phyloP scores from a whole-genome alignment of 2,797 vertebrate species.

The Chelidonichthys spinosus region DNA sequence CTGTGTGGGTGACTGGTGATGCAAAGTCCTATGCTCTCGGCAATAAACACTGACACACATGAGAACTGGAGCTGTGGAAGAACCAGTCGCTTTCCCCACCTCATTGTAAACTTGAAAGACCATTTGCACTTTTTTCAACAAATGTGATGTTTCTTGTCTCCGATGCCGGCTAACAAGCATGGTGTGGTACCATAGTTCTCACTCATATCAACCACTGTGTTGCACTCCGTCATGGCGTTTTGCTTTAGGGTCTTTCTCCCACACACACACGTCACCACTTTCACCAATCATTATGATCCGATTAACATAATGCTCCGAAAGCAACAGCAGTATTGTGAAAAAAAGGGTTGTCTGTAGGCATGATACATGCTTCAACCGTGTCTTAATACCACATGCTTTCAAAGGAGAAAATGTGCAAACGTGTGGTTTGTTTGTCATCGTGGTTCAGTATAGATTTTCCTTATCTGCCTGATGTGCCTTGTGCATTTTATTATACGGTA shows the following conservation, averaged over 20 bases:
- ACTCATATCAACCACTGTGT: neutral
- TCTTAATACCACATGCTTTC: conserved; percentile 7
- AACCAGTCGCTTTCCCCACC: neutral
- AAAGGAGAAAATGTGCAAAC: conserved; percentile 13
- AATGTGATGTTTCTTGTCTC: neutral
- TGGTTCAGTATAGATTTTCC: conserved; percentile 18
- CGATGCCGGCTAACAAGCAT: neutral
- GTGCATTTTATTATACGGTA: conserved; percentile 5
- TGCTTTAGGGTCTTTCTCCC: conserved; percentile 24
- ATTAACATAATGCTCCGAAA: conserved; percentile 50
- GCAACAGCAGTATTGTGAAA: conserved; percentile 20
- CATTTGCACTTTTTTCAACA: conserved; percentile 14
- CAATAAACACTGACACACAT: conserved; percentile 33
- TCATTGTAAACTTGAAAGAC: neutral
- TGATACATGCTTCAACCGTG: neutral
- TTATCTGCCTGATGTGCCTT: conserved; percentile 5
- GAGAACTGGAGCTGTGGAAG: neutral
- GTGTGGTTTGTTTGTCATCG: conserved; percentile 28
- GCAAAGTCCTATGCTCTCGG: conserved; percentile 32
- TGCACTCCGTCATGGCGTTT: neutral
- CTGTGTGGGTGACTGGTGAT: conserved; percentile 43
- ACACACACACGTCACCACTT: conserved; percentile 14
- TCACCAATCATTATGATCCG: conserved; percentile 36
- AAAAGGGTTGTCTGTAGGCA: conserved; percentile 27
- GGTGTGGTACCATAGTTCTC: neutral